Percentiles rank a stretch among this genome's conserved stretches.
Conservation (phyloP, 2,888 invertebrate species). For the Cordilura impudica region DNA sequence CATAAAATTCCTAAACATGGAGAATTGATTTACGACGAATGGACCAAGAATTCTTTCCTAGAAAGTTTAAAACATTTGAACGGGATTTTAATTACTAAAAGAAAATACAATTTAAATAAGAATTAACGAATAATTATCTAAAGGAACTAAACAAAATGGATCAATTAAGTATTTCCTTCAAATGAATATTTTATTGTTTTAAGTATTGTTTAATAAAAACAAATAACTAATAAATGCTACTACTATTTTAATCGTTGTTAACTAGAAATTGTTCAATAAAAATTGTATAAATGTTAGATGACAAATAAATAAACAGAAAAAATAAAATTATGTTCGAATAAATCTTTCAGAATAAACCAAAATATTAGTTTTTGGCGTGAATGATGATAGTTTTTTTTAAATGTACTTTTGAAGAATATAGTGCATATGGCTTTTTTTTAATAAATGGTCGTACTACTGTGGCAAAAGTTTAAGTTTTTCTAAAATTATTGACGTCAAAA, state of each 20-base stretch:
- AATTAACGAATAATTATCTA: slow-evolving; percentile 9
- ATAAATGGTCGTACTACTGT: no score
- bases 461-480: no score
- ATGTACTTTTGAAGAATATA: no score
- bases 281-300: slow-evolving; percentile 51
- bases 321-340: slow-evolving; percentile 5
- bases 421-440: no score
- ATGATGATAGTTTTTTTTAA: not conserved
- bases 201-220: slow-evolving; percentile 34
- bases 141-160: slow-evolving; percentile 31
- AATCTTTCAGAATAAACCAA: not conserved
- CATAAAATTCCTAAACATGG: slow-evolving; percentile 14
- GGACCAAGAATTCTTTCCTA: slow-evolving; percentile 54
- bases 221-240: not conserved
- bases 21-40: slow-evolving; percentile 54
- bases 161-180: slow-evolving; percentile 58
- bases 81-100: slow-evolving; percentile 26
- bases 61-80: slow-evolving; percentile 32
- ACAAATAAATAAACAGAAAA: slow-evolving; percentile 1
- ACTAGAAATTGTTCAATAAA: slow-evolving; percentile 40
- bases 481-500: no score
- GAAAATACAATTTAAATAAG: not conserved
- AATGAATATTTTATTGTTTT: slow-evolving; percentile 44
- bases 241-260: slow-evolving; percentile 33
- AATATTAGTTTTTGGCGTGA: no score